A percentile compares a stretch with the other conserved stretches of the same genome.
These are phyloP conservation scores for Python bivittatus DNA, from an alignment of 2,113 vertebrate species.

Conservation along the genomic window DNA sequence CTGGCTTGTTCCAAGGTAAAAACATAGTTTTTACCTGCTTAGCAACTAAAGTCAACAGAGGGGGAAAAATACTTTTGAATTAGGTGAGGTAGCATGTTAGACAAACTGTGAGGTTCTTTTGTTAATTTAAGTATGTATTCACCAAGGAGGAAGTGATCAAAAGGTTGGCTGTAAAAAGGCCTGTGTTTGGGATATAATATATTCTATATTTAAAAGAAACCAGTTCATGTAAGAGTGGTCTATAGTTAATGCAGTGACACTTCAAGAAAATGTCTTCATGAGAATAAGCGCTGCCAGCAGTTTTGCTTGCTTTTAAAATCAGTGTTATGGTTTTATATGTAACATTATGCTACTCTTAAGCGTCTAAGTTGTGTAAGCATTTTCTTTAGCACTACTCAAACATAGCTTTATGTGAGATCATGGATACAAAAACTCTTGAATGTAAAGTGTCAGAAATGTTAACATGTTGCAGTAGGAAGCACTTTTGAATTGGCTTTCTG, in stretches of 20 bases:
- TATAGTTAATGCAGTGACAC: not conserved
- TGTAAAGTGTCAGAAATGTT: constrained; percentile 26
- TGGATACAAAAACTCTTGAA: constrained; percentile 15
- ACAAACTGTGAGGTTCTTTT: not conserved
- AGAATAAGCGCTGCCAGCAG: not conserved
- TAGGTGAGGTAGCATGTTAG: not conserved
- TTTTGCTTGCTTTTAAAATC: not conserved
- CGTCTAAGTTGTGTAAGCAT: constrained; percentile 13
- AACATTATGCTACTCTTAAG: not conserved
- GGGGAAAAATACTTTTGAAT: not conserved
- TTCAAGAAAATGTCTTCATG: not conserved
- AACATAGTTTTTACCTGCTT: not conserved
- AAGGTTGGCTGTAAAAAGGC: not conserved
- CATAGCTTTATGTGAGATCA: constrained; percentile 24
- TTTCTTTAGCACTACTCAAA: constrained; percentile 42
- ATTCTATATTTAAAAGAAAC: not conserved
- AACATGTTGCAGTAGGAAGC: not conserved
- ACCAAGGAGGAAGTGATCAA: not conserved
- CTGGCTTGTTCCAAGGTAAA: not conserved
- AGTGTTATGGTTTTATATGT: constrained; percentile 1
- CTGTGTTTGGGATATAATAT: not conserved
- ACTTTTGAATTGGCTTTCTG: constrained; percentile 30
- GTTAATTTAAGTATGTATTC: not conserved
- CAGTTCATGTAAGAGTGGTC: not conserved
- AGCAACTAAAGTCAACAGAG: not conserved